Base-by-base conservation (phyloP, 1,140 invertebrate genomes). In the Grapholita molesta region DNA sequence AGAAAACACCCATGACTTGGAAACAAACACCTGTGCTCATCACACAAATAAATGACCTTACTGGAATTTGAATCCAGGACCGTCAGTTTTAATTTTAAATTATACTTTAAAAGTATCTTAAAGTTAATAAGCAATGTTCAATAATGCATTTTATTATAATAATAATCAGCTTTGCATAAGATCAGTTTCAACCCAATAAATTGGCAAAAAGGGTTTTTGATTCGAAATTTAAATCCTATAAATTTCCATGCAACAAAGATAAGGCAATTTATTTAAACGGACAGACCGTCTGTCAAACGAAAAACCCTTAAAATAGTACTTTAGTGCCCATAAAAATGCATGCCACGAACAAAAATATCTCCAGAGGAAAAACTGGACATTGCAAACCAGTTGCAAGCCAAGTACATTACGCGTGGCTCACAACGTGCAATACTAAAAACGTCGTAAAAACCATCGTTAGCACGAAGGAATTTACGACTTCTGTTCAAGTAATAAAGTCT, bases 351-450 rank as follows among this genome's bases (percentile, higher is more conserved):
- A 28, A 18, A 61, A 61, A 61, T 61, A 61, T 61, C 55, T 21
- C 3, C 21, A 25, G 33, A 30, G 57, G 18, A 69, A 69, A 69
- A 64, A 69, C 32, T 65, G 30, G 64, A 61, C 48, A 12, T 33
- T 18, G 30, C 12, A 64, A 69, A 69, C 53, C 53, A 21, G 67
- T 55, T 38, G 35, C 67, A 61, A 4, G 9, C 55, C 55, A 42
- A 69, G 67, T 69, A 69, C 57, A 61, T 69, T 69, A 69, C 67
- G 67, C 67, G 67, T 69, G 67, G 67, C 67, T 25, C 3, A 1
- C 18, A 25, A 15, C 7, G 15, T 12, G 0, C 8, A 30, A 25
- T 25, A 25, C 15, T 3, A 12, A 38, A 68, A 69, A 30, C 12
- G 66, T 12, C 52, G 18, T 53, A 33, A 42, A 21, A 11, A 15